A percentile compares a stretch with the other conserved stretches of the same genome.
phyloP scores from a whole-genome alignment of 2,797 vertebrate genomes.

The Scolopax rusticola region DNA sequence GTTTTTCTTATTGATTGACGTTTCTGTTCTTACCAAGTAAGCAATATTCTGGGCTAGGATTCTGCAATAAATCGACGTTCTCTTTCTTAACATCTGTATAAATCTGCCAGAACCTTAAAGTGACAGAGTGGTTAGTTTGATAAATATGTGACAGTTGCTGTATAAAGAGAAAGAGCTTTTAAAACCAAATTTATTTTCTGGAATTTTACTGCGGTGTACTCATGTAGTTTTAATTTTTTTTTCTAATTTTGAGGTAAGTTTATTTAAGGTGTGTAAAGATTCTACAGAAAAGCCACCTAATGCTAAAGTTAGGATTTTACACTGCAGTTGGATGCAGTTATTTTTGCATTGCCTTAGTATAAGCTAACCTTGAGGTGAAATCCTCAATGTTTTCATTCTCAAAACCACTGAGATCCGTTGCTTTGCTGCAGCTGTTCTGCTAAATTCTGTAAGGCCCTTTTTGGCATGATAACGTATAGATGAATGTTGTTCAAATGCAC shows the following conservation, averaged over 20 bases:
- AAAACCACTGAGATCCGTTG: not conserved
- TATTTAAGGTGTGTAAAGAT: not conserved
- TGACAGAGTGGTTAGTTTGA: slow-evolving; percentile 16
- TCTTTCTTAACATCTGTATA: slow-evolving; percentile 34
- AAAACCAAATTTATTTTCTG: not conserved
- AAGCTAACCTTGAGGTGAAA: not conserved
- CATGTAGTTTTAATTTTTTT: not conserved
- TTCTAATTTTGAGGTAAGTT: not conserved
- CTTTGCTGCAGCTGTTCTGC: not conserved
- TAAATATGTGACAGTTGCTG: slow-evolving; percentile 25
- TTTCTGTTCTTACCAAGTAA: slow-evolving; percentile 49
- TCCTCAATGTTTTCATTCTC: not conserved
- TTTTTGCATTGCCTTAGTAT: not conserved
- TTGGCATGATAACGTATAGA: not conserved
- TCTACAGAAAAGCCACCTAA: not conserved
- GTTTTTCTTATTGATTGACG: not conserved
- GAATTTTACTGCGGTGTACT: not conserved
- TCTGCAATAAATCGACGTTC: slow-evolving; percentile 45
- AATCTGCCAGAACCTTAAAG: slow-evolving; percentile 56
- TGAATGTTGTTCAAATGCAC: not conserved
- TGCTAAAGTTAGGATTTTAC: not conserved
- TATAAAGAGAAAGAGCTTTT: slow-evolving; percentile 15
- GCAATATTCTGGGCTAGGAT: slow-evolving; percentile 54
- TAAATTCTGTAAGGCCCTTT: not conserved
- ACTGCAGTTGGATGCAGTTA: not conserved